Conservation (phyloP, 2,888 invertebrate species). For the Hemithea aestivaria region DNA sequence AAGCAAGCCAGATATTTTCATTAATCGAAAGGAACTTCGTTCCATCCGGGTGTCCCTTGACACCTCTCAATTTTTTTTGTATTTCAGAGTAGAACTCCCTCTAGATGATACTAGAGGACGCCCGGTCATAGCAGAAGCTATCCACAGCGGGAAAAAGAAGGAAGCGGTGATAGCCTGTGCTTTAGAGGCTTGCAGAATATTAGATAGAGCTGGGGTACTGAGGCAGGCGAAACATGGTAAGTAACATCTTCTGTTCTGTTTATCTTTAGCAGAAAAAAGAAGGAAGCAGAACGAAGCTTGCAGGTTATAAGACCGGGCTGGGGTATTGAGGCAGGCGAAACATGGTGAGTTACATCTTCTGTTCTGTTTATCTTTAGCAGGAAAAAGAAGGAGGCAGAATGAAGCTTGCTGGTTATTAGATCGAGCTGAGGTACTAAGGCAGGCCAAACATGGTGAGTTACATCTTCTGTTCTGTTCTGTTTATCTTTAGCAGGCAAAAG, state of each 20-base stretch:
- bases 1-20: too few species aligned
- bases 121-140: conserved; percentile 89
- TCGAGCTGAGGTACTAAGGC: conserved; percentile 89
- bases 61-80: conserved; percentile 8
- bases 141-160: conserved; percentile 95
- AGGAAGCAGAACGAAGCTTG: conserved; percentile 97
- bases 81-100: conserved; percentile 86
- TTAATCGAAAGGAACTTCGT: too few species aligned
- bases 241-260: too few species aligned
- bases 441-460: conserved; percentile 67
- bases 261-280: conserved; percentile 93
- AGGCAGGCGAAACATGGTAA: conserved; percentile 92
- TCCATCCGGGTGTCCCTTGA: too few species aligned
- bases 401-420: conserved; percentile 97
- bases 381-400: conserved; percentile 95
- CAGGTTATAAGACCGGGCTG: conserved; percentile 91
- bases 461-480: background rate
- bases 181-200: conserved; percentile 93
- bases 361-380: conserved; percentile 69
- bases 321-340: conserved; percentile 87
- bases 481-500: conserved; percentile 85
- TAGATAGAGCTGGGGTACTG: conserved; percentile 92
- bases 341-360: conserved; percentile 9
- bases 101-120: conserved; percentile 87
- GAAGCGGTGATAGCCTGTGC: conserved; percentile 96